Evolutionary conservation across 2,797 vertebrate species (phyloP), one percentile per base, ranked within the genome.

Genomic region (Botia almorhae): DNA sequence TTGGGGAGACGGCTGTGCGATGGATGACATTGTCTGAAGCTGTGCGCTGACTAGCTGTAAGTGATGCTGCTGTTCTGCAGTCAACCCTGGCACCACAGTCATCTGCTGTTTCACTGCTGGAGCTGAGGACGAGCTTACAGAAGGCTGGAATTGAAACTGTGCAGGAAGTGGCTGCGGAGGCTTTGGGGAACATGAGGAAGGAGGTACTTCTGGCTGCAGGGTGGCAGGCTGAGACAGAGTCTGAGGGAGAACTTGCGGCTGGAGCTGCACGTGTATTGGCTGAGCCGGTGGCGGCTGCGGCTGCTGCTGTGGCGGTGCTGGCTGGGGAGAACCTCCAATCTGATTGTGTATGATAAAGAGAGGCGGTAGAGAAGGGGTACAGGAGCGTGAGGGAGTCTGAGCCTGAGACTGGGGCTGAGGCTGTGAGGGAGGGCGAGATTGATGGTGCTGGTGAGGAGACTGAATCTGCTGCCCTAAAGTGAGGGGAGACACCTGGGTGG

Each of bases 301-400:
- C 81, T 90, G 92, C 0, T 14, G 85, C 79, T 0, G 92, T 1
- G 91, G 88, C 6, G 92, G 43, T 10, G 43, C 8, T 46, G 43
- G 8, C 10, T 46, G 94, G 0, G 95, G 93, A 43, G 96, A 93
- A 2, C 93, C 92, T 0, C 93, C 83, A 3, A 96, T 91, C 68
- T 94, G 96, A 87, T 96, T 97, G 69, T 95, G 96, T 84, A 97
- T 94, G 58, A 97, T 96, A 29, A 95, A 97, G 36, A 97, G 92
- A 1, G 91, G 90, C 0, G 94, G 92, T 73, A 94, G 88, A 10
- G 93, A 92, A 0, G 96, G 96, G 0, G 96, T 96, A 89, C 94
- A 95, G 1, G 95, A 94, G 61, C 94, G 95, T 16, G 94, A 94
- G 36, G 96, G 95, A 0, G 94, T 94, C 51, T 93, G 93, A 4